Evolutionary conservation across 1,140 invertebrate species (phyloP).

Genomic region (Bradysia coprophila): DNA sequence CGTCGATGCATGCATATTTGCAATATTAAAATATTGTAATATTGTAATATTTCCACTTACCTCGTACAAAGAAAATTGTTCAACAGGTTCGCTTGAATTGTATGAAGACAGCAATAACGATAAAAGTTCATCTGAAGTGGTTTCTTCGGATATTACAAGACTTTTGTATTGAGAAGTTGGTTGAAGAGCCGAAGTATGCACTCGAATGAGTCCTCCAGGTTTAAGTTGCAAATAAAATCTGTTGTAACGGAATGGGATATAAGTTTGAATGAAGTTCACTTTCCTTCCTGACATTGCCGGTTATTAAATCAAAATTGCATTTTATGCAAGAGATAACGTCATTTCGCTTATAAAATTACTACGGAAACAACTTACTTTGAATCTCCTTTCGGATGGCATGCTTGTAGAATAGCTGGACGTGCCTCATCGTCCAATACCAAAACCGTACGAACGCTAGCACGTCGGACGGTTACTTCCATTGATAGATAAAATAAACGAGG

Average conservation of each 20-base stretch:
- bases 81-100: conserved; percentile 59
- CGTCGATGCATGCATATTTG: no score
- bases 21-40: no score
- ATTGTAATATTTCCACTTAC: no score
- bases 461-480: conserved; percentile 76
- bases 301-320: no score
- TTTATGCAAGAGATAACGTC: no score
- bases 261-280: conserved; percentile 3
- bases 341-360: no score
- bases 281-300: no score
- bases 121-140: conserved; percentile 76
- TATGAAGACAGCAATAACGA: conserved; percentile 72
- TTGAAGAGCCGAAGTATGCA: conserved; percentile 79
- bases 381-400: conserved; percentile 79
- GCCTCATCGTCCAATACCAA: conserved; percentile 75
- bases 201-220: conserved; percentile 70
- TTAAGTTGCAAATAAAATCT: conserved; percentile 73
- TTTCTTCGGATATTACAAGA: conserved; percentile 70
- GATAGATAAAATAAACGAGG: conserved; percentile 82
- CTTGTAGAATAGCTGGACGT: conserved; percentile 69
- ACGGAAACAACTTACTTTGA: conserved; percentile 47
- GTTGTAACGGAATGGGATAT: conserved; percentile 1
- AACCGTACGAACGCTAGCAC: conserved; percentile 60
- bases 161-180: conserved; percentile 85
- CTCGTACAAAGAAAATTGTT: conserved; percentile 76